Evolutionary conservation across 2,888 invertebrate species (phyloP).

Genomic region (Nebria brevicollis): DNA sequence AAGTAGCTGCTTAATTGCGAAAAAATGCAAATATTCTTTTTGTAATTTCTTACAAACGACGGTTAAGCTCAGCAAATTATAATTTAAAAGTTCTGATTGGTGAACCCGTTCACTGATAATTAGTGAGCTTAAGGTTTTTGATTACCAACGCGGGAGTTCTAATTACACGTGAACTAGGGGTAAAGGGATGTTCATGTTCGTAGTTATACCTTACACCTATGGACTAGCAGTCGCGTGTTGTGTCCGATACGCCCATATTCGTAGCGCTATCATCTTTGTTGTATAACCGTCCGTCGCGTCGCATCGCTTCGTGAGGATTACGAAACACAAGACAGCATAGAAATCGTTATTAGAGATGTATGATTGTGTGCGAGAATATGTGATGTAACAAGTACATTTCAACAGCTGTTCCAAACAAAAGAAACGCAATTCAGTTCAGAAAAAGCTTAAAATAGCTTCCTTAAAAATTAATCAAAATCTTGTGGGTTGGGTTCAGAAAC

Average conservation of each 20-base stretch:
- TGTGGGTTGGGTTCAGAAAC: background rate
- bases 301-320: background rate
- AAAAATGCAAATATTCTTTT: slow-evolving; percentile 46
- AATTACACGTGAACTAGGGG: slow-evolving; percentile 26
- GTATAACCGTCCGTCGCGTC: background rate
- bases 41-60: slow-evolving; percentile 46
- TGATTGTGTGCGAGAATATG: background rate
- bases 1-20: slow-evolving; percentile 45
- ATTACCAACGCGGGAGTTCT: slow-evolving; percentile 39
- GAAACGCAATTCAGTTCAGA: background rate
- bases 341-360: background rate
- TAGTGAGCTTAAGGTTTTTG: slow-evolving; percentile 45
- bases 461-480: background rate
- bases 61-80: slow-evolving; percentile 45
- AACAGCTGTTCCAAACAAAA: background rate
- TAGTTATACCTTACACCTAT: background rate
- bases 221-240: background rate
- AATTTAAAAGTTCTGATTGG: slow-evolving; percentile 44
- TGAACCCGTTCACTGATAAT: slow-evolving; percentile 46
- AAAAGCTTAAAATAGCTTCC: background rate
- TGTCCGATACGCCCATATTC: background rate
- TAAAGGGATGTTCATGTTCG: background rate
- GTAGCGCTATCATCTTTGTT: background rate
- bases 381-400: background rate
- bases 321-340: background rate